Base-by-base conservation (phyloP, 2,888 invertebrate genomes). In the Adelphocoris suturalis region DNA sequence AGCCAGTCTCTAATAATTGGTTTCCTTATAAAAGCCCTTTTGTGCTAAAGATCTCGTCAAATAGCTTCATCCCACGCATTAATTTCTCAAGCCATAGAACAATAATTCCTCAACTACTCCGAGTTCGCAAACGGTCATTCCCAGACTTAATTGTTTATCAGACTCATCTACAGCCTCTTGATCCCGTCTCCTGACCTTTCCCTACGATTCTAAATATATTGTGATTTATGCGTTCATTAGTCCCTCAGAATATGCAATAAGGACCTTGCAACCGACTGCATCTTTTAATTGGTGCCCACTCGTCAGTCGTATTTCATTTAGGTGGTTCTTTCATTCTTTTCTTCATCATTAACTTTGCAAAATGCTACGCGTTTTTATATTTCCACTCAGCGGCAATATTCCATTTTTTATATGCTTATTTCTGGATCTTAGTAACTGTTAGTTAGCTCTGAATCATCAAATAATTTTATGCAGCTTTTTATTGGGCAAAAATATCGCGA, bases 201-300 rank as follows among this genome's bases (percentile, higher is more conserved):
- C 68, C 28, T 37, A 78, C 78, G 78, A 78, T 78, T 19, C 78
- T 78, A 68, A 68, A 68, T 68, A 78, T 46, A 78, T 78, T 78
- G 37, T 78, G 78, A 78, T 78, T 78, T 78, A 78, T 78, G 78
- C 78, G 78, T 78, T 78, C 78, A 78, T 78, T 78, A 78, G 78
- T 37, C 78, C 11, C 37, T 37, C 37, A 78, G 78, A 78, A 78
- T 78, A 78, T 78, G 78, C 78, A 78, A 78, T 27, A 23, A 7
- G 68, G 16, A 27, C 78, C 37, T 19, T 78, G 78, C 78, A 78
- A n/a, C 78, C 78, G 27, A 78, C 7, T 78, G 78, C 78, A 78
- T 78, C 78, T 12, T 46, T 78, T 19, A 78, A 46, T 78, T 37
- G 78, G 19, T 37, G 46, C 78, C 16, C 75, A 12, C 78, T 46